Percentiles rank a stretch among this genome's conserved stretches.
These are phyloP conservation scores for Lagodon rhomboides DNA, from an alignment of 2,797 vertebrate genomes.

Conservation along the genomic window DNA sequence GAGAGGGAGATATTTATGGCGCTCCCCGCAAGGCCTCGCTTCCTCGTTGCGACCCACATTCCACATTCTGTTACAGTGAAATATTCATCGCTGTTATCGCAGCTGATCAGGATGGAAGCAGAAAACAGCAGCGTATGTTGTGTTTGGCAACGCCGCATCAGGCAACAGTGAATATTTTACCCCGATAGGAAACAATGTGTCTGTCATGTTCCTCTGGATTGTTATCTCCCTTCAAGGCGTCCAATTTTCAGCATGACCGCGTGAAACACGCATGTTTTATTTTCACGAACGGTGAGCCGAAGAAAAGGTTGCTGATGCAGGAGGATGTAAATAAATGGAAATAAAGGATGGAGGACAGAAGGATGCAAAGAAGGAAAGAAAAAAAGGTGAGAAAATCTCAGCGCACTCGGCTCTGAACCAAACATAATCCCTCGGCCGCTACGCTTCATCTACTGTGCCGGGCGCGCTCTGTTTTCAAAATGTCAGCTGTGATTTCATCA, in stretches of 20 bases:
- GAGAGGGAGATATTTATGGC: slow-evolving; percentile 73
- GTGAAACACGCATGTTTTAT: slow-evolving; percentile 12
- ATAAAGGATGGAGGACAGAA: slow-evolving; percentile 2
- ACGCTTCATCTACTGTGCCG: slow-evolving; percentile 36
- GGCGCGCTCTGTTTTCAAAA: slow-evolving; percentile 51
- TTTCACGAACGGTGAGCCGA: slow-evolving; percentile 29
- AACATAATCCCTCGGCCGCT: slow-evolving; percentile 41
- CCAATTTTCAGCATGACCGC: neutral
- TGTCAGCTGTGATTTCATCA: slow-evolving; percentile 71
- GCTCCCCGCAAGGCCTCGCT: slow-evolving; percentile 64
- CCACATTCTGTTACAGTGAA: slow-evolving; percentile 62
- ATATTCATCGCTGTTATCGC: slow-evolving; percentile 65
- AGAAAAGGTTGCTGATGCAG: slow-evolving; percentile 14
- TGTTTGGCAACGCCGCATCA: slow-evolving; percentile 12
- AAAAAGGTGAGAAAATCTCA: slow-evolving; percentile 31
- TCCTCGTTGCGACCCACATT: slow-evolving; percentile 73
- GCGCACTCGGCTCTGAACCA: slow-evolving; percentile 8
- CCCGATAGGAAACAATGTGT: slow-evolving; percentile 20
- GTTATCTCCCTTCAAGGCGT: neutral
- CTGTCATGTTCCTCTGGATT: slow-evolving; percentile 23
- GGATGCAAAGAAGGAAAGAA: neutral
- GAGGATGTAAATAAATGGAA: neutral
- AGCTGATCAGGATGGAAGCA: slow-evolving; percentile 51
- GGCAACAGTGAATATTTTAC: slow-evolving; percentile 39
- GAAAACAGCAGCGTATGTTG: slow-evolving; percentile 32